Base-by-base conservation (phyloP, 2,888 invertebrate genomes). In the Petrophora chlorosata region DNA sequence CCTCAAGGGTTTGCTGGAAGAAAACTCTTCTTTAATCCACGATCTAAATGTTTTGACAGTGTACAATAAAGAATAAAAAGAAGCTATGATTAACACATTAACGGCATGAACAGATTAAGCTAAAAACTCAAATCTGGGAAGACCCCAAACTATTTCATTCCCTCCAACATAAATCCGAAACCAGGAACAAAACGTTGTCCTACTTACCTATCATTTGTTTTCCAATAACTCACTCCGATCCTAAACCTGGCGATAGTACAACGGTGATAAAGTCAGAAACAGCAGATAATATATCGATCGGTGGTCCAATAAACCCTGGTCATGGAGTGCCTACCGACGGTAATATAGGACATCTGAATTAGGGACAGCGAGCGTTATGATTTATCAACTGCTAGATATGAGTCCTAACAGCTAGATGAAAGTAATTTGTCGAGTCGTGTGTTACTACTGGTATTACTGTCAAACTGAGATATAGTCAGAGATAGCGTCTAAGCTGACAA, bases 281-380 rank as follows among this genome's bases (percentile, higher is more conserved):
- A 44, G 51, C 39, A 63, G 74, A 78, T 79, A 79, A 76, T 71
- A 70, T 75, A 79, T 76, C 68, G 75, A 76, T 73, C 66, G 65
- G 46, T 59, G 66, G 70, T 63, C 73, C 72, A 75, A 75, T 76
- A 76, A 79, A 79, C 69, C 63, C 66, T 67, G 58, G 65, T 66
- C 65, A 66, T 65, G 63, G 62, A 66, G 61, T 65, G 61, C 60
- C 60, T 51, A 56, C 57, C 54, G 53, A 49, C 42, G 50, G 39
- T 29, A 43, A 60, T 71, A 70, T 72, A 65, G 73, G 65, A 61
- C 70, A 57, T 61, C 56, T 48, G 64, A 75, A 82, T 79, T 78
- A 80, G 73, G 80, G 76, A 63, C 75, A 74, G 69, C 65, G 19
- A 74, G 69, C 65, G 19, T 7, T 34, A 14, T 53, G 53, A 55